Base-by-base conservation (phyloP, 2,797 vertebrate species). In the Lithobates sylvaticus region DNA sequence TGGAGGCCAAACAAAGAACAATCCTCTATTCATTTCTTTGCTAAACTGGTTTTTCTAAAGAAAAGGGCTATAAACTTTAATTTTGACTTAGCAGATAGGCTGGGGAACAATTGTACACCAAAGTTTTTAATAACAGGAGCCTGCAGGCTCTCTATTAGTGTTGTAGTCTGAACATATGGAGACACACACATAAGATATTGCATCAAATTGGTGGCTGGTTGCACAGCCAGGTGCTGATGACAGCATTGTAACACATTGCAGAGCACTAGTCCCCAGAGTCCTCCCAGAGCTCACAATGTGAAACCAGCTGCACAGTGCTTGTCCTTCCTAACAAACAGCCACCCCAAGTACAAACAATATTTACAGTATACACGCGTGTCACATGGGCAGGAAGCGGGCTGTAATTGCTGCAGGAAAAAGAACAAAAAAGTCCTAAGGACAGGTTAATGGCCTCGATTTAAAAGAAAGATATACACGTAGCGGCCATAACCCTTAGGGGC, bases 201-300 rank as follows among this genome's bases (percentile, higher is more conserved):
- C 47, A 47, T 69, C 47, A 69, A 67, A 44, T 27, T 32, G 36
- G 27, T 21, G 26, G 47, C 3, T 67, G 58, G 70, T 85, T 85
- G 27, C 84, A 61, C 5, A 26, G n/a, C 64, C 80, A 86, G 85
- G 50, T 83, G 85, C 85, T 86, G 85, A 83, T 74, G 85, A 86
- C 85, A 86, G 85, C 72, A 78, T 67, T 83, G 85, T 78, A 74
- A 86, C 82, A n/a, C 44, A 86, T 86, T 86, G 80, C 85, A 86
- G 68, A 9, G 65, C 80, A 0, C 39, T 36, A 79, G 44, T 70
- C 85, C 16, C 3, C 54, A 47, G 85, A 83, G 27, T 34, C 16
- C 67, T 32, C 42, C 50, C 16, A 79, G 64, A 44, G 61, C 23
- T 23, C 10, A 10, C 15, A 50, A 27, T 26, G 42, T 58, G 50